Evolutionary conservation across 2,888 invertebrate genomes (phyloP).

Genomic region (Chalcosyrphus nemorum): DNA sequence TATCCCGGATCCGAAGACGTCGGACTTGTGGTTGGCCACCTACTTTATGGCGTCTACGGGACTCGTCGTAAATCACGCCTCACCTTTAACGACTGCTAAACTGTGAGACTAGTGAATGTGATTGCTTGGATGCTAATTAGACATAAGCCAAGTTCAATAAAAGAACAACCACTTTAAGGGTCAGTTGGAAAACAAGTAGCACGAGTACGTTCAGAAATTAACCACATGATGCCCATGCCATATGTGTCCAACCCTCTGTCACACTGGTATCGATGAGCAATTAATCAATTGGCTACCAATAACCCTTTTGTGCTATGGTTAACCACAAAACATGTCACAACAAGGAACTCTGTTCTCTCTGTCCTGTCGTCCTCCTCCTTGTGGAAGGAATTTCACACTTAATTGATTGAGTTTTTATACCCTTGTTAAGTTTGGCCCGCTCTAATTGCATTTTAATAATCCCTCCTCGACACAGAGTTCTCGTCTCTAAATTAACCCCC

Average conservation of each 20-base stretch:
- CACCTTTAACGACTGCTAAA: conserved; percentile 8
- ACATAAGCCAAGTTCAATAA: conserved; percentile 3
- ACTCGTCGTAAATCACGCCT: conserved; percentile 12
- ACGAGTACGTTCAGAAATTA: conserved; percentile 37
- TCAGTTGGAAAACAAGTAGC: conserved; percentile 22
- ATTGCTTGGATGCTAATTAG: conserved; percentile 3
- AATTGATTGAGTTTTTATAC: conserved; percentile 73
- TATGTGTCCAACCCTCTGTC: conserved; percentile 55
- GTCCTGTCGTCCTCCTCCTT: background rate
- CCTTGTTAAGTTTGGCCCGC: conserved; percentile 67
- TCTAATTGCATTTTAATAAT: conserved; percentile 73
- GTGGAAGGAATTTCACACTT: conserved; percentile 65
- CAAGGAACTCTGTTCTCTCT: conserved; percentile 25
- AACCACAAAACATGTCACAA: conserved; percentile 70
- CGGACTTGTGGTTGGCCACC: background rate
- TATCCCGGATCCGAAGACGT: background rate
- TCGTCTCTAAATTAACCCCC: conserved; percentile 51
- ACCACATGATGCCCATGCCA: conserved; percentile 63
- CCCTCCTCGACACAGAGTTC: conserved; percentile 42
- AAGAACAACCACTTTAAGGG: conserved; percentile 10
- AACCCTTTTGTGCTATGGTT: conserved; percentile 67
- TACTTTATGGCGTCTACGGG: background rate
- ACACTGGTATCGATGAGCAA: conserved; percentile 58
- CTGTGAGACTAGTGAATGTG: background rate
- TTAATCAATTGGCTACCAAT: conserved; percentile 70